Percentiles rank a stretch among this genome's conserved stretches.
Conservation (phyloP, 2,888 invertebrate species). For the Lasioglossum vierecki region DNA sequence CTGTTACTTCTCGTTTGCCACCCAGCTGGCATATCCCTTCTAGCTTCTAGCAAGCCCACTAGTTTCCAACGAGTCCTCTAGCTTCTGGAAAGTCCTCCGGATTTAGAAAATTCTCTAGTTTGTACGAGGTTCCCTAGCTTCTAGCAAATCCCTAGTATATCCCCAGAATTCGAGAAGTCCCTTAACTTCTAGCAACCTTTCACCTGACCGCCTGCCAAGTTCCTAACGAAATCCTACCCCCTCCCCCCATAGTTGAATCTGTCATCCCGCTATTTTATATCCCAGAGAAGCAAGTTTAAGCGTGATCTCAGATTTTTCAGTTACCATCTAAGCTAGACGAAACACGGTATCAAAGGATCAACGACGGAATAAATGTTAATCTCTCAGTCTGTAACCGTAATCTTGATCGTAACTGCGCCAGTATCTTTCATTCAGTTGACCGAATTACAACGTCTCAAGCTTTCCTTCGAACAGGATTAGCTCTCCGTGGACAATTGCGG, state of each 20-base stretch:
- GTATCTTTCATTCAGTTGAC: not conserved
- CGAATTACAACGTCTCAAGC: conserved; percentile 7
- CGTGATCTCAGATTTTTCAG: not conserved
- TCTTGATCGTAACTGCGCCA: not conserved
- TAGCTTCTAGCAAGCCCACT: not conserved
- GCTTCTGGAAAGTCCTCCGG: not conserved
- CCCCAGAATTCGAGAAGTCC: not conserved
- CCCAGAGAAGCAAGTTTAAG: not conserved
- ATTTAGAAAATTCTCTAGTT: not conserved
- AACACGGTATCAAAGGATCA: not conserved
- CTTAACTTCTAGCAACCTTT: not conserved
- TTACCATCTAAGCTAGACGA: not conserved
- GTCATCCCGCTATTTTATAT: no score
- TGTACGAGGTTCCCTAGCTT: not conserved
- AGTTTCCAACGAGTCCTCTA: not conserved
- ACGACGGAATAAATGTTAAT: not conserved
- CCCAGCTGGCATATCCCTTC: not conserved
- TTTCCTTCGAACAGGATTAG: not conserved
- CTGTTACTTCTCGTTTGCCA: not conserved
- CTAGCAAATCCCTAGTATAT: not conserved
- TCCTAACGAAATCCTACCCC: no score
- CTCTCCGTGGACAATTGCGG: conserved; percentile 9
- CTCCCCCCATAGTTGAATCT: no score
- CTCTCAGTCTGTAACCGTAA: not conserved
- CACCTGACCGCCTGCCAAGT: not conserved